Base-by-base conservation (phyloP, 1,140 invertebrate species). In the Xylocopa sonorina region DNA sequence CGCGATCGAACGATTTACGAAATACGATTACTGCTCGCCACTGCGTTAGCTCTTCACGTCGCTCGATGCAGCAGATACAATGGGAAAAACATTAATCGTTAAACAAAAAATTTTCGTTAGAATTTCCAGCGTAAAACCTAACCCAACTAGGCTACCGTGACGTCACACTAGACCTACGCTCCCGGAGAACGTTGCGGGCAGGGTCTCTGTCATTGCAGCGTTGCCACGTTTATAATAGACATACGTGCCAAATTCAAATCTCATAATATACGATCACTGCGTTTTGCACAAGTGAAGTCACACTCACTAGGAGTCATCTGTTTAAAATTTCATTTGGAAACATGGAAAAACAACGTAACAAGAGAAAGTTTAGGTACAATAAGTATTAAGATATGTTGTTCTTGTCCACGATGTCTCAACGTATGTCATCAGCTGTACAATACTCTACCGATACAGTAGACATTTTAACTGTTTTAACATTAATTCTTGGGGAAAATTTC, bases 81-180 rank as follows among this genome's bases (percentile, higher is more conserved):
- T 90, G 91, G 93, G 90, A 88, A 94, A 93, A 94, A 94, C 93
- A 94, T 94, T 93, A 94, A 94, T 93, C 93, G 92, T 92, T 93
- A 91, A 94, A 94, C 93, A 94, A 93, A 94, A 94, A 94, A 94
- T 93, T 93, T 93, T 94, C 93, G 94, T 94, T 94, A 94, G 93
- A 94, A 94, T 94, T 94, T 94, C 93, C 94, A 94, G 94, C 94
- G 88, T 93, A 94, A 94, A 95, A 95, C 94, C 94, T 95, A 95
- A 95, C 94, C 95, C 95, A 95, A 95, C 94, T 95, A 94, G 94
- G 93, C 94, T 94, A 94, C 94, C 93, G 94, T 95, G 94, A 95
- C 95, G 94, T 95, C 94, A 95, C 94, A 92, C 92, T 94, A 94
- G 91, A 88, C 78, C 85, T 88, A 83, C 79, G 78, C 80, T 81